A percentile compares a stretch with the other conserved stretches of the same genome.
Evolutionary conservation across 2,113 vertebrate genomes (phyloP).

Genomic region (Stercorarius parasiticus): DNA sequence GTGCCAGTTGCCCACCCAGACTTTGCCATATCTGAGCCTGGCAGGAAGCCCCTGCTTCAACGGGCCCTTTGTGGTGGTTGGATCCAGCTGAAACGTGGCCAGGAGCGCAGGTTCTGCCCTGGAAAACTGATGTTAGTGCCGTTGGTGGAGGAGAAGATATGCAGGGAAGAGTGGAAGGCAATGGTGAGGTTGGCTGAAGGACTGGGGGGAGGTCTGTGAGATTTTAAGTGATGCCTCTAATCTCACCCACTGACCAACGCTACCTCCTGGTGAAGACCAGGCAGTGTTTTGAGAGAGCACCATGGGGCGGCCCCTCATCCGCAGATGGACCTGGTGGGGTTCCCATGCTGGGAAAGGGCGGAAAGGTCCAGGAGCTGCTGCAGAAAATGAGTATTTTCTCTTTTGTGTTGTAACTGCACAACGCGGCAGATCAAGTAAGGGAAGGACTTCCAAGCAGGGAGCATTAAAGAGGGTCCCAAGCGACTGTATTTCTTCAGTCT

Average conservation of each 20-base stretch:
- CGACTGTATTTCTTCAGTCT: not conserved
- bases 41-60: not conserved
- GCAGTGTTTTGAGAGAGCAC: not conserved
- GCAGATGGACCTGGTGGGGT: not conserved
- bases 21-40: not conserved
- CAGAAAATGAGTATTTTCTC: not conserved
- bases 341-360: not conserved
- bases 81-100: not conserved
- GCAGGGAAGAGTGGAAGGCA: not conserved
- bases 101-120: slow-evolving; percentile 3
- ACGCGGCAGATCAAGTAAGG: accelerated
- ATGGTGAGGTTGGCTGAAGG: not conserved
- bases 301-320: not conserved
- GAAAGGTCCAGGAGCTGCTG: not conserved
- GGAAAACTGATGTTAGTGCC: not conserved
- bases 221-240: not conserved
- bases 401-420: accelerated
- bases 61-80: not conserved
- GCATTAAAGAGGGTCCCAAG: not conserved
- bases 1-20: not conserved
- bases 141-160: not conserved
- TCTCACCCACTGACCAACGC: slow-evolving; percentile 7
- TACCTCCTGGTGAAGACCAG: slow-evolving; percentile 8
- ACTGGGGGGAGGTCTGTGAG: not conserved
- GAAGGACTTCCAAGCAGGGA: not conserved